Conservation (phyloP, 2,888 invertebrate genomes). For the Lithosia quadra region DNA sequence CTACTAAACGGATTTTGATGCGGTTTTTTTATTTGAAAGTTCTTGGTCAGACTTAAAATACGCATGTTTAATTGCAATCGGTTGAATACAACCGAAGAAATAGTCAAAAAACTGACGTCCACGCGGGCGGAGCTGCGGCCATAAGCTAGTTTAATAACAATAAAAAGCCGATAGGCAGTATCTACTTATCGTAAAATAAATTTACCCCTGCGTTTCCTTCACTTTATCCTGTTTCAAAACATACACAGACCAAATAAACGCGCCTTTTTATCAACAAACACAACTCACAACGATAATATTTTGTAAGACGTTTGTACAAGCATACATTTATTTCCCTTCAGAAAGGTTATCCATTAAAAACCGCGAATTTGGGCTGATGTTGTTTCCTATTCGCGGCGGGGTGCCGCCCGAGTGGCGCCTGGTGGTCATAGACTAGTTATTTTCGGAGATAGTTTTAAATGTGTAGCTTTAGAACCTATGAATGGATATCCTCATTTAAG, state of each 20-base stretch:
- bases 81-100: too few species aligned
- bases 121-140: too few species aligned
- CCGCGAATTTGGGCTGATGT: conserved; percentile 55
- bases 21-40: too few species aligned
- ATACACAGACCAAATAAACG: conserved; percentile 9
- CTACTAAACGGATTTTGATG: too few species aligned
- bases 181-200: conserved; percentile 1
- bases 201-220: background rate
- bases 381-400: conserved; percentile 50
- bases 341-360: conserved; percentile 57
- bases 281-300: conserved; percentile 15
- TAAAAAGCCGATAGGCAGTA: background rate
- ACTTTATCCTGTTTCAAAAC: conserved; percentile 16
- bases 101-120: too few species aligned
- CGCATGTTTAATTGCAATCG: too few species aligned
- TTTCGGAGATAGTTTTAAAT: conserved; percentile 16
- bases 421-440: conserved; percentile 30
- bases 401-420: conserved; percentile 54
- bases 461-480: conserved; percentile 3
- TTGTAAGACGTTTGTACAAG: conserved; percentile 31
- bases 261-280: conserved; percentile 6
- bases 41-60: too few species aligned
- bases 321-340: conserved; percentile 40
- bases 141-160: too few species aligned
- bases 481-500: background rate